Base-by-base conservation (phyloP, 2,113 vertebrate species). In the Podarcis muralis region DNA sequence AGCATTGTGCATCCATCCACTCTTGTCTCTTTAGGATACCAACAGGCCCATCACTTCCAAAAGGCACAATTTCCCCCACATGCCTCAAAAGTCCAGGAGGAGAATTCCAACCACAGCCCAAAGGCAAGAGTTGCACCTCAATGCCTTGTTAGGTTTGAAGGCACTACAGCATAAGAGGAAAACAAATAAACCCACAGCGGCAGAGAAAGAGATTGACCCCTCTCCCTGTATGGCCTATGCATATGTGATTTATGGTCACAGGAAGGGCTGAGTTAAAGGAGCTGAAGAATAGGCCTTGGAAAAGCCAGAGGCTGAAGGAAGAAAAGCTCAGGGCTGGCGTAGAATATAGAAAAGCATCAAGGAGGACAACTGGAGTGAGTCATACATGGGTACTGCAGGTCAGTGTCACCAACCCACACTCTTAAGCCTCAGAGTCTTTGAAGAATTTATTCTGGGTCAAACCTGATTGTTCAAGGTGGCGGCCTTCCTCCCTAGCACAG, bases 11-110 rank as follows among this genome's bases (percentile, higher is more conserved):
- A 23, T 87, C 22, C 40, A 32, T 71, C 32, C 48, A 22, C 69
- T 57, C n/a, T 27, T 77, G 69, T 30, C 57, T 53, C 27, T 48
- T 27, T 53, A 23, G 69, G 8, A 30, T 30, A 6, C 65, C 27
- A 37, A 48, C 1, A 1, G 7, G 84, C 81, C 92, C 6, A 0
- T 0, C 0, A 48, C 0, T 35, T 92, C 81, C 87, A 88, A 82
- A 95, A 95, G 93, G 94, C 95, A 95, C 92, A 0, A 12, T 82
- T 86, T 86, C 11, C 48, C 48, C 69, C 78, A 81, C 69, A 74
- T 65, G 18, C 57, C 40, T 57, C 22, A 12, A 32, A 66, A 88
- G 15, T 48, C 40, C 37, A 12, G 16, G 30, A 22, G 81, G 18
- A 75, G 35, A 6, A 48, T 57, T 77, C 59, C 32, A 76, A 66